Conservation (phyloP, 2,113 vertebrate genomes). For the Amphilophus citrinellus region DNA sequence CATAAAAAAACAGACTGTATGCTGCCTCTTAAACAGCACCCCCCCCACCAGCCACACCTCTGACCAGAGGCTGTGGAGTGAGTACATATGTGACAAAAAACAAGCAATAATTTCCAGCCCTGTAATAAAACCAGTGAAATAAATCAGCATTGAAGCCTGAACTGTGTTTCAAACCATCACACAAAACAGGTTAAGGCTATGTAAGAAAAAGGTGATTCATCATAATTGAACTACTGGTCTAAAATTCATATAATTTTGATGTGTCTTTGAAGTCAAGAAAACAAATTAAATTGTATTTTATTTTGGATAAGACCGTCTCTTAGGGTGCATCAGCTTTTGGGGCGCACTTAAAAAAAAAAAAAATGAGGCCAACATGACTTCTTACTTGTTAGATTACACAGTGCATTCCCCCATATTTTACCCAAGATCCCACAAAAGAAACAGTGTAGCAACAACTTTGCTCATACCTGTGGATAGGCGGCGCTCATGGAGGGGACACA, state of each 20-base stretch:
- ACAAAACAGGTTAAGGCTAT: background rate
- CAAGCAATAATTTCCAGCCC: background rate
- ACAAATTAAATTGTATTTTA: background rate
- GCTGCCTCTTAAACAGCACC: slow-evolving; percentile 8
- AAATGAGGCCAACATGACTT: background rate
- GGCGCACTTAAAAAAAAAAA: too few species aligned
- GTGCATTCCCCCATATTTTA: background rate
- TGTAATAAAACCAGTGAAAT: background rate
- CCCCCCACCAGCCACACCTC: slow-evolving; percentile 27
- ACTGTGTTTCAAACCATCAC: background rate
- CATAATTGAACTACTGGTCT: background rate
- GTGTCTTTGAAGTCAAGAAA: background rate
- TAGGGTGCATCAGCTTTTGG: slow-evolving; percentile 3
- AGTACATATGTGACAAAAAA: background rate
- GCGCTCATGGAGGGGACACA: slow-evolving; percentile 84
- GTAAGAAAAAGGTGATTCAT: background rate
- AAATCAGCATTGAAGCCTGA: background rate
- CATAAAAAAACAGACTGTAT: slow-evolving; percentile 19
- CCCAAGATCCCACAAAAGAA: background rate
- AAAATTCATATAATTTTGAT: background rate
- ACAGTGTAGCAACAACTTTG: background rate
- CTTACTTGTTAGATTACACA: background rate
- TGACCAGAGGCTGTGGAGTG: slow-evolving; percentile 13
- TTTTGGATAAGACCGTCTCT: slow-evolving; percentile 5
- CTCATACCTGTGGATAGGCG: slow-evolving; percentile 80